These are phyloP conservation scores for Idris sp. DNA, from an alignment of 1,140 invertebrate species.

Conservation along the genomic window DNA sequence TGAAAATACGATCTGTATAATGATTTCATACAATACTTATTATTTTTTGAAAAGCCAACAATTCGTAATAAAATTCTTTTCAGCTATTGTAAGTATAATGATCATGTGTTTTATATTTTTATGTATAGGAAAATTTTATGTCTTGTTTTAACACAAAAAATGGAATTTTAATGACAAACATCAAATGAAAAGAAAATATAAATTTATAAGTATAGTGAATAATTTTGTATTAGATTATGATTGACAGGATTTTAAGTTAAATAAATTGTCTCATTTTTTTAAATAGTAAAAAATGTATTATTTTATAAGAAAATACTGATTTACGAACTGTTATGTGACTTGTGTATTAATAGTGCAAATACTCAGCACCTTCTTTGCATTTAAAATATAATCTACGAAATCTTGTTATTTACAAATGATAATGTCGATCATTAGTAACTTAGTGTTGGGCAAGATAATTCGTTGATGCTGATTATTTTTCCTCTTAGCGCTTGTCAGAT, in stretches of 20 bases:
- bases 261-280: background rate
- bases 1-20: conserved; percentile 19
- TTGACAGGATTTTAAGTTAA: conserved; percentile 2
- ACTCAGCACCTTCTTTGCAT: conserved; percentile 14
- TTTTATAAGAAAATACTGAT: conserved; percentile 25
- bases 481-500: conserved; percentile 42
- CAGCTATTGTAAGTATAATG: no score
- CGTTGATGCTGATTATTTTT: conserved; percentile 58
- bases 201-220: background rate
- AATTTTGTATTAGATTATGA: background rate
- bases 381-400: conserved; percentile 30
- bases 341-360: conserved; percentile 36
- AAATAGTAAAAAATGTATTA: conserved; percentile 2
- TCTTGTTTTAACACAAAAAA: no score
- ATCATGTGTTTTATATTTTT: no score
- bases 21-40: conserved; percentile 17
- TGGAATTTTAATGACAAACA: no score
- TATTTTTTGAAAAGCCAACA: conserved; percentile 9
- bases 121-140: no score
- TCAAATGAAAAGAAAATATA: no score
- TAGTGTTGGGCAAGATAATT: conserved; percentile 42
- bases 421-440: conserved; percentile 57
- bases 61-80: conserved; percentile 11
- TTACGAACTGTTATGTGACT: conserved; percentile 13
- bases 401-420: conserved; percentile 61